Conservation (phyloP, 2,888 invertebrate genomes). For the Nemotelus pantherinus region DNA sequence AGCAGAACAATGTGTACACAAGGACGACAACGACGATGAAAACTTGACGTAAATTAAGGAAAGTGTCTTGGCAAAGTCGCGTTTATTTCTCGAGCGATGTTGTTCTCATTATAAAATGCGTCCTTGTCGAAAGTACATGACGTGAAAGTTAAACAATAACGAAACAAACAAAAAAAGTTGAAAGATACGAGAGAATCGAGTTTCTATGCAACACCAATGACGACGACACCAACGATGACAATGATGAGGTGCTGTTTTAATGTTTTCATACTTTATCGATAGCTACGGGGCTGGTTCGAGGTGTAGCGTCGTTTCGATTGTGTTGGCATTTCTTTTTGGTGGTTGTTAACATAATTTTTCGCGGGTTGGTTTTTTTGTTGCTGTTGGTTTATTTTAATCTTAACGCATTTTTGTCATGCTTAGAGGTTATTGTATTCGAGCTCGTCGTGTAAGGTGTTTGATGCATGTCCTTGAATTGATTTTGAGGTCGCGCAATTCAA, state of each 20-base stretch:
- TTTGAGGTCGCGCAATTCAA: no score
- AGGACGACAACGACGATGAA: no score
- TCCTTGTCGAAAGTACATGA: conserved; percentile 22
- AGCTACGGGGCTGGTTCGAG: no score
- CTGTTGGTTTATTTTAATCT: conserved; percentile 8
- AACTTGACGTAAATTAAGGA: no score
- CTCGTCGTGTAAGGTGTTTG: no score
- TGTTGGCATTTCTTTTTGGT: conserved; percentile 22
- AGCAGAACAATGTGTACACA: no score
- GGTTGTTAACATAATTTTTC: conserved; percentile 22
- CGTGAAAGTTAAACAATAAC: conserved; percentile 8
- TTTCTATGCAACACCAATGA: neutral
- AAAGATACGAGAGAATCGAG: conserved; percentile 10
- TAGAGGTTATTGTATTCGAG: neutral
- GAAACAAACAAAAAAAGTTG: neutral
- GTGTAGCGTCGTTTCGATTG: neutral
- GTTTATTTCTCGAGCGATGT: no score
- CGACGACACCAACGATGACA: neutral
- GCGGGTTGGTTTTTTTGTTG: neutral
- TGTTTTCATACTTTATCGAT: conserved; percentile 1
- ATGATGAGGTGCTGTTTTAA: conserved; percentile 14
- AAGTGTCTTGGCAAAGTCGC: no score
- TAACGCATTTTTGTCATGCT: neutral
- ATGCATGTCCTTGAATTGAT: no score
- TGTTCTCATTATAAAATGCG: neutral